Evolutionary conservation across 2,113 vertebrate species (phyloP).

Genomic region (Carassius auratus): DNA sequence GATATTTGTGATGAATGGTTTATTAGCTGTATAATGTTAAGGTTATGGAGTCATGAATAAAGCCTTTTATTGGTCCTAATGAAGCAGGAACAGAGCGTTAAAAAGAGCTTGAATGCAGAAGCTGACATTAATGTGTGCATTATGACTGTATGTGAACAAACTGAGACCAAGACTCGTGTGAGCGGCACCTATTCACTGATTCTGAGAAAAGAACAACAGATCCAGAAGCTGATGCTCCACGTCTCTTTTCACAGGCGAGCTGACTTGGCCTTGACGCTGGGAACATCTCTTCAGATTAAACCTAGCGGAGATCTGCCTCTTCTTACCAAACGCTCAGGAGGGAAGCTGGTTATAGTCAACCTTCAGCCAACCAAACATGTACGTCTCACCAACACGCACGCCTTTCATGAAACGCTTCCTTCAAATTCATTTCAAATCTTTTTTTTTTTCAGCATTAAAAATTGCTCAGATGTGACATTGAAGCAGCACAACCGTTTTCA

Average conservation of each 20-base stretch:
- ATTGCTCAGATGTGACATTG: background rate
- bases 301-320: conserved; percentile 93
- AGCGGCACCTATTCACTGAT: background rate
- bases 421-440: background rate
- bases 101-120: background rate
- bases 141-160: background rate
- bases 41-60: background rate
- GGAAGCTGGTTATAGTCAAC: conserved; percentile 92
- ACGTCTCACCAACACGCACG: conserved; percentile 59
- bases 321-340: conserved; percentile 92
- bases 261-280: conserved; percentile 89
- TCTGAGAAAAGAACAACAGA: background rate
- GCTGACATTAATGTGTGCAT: too few relatives aligned
- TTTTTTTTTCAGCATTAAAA: background rate
- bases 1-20: background rate
- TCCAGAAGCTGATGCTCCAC: background rate
- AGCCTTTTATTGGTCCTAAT: background rate
- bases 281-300: conserved; percentile 96
- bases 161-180: background rate
- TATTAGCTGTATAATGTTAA: background rate
- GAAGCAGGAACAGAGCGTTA: background rate
- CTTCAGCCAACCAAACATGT: conserved; percentile 95
- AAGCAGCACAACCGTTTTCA: background rate
- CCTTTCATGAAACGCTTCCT: background rate
- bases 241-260: conserved; percentile 77